These are phyloP conservation scores for Hydropsyche betteni DNA, from an alignment of 2,888 invertebrate species.

Conservation along the genomic window DNA sequence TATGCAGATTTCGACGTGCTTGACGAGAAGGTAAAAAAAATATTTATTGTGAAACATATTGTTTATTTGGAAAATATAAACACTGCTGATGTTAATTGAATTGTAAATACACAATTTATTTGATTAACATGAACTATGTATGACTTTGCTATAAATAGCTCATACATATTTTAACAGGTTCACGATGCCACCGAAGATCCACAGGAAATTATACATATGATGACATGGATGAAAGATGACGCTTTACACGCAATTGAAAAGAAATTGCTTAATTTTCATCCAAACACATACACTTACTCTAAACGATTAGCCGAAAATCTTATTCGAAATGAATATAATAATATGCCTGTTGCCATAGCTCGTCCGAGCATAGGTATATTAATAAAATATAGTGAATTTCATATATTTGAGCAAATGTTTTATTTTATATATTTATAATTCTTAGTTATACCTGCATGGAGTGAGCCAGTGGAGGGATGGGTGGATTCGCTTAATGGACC, in stretches of 20 bases:
- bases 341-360: conserved; percentile 83
- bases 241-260: conserved; percentile 73
- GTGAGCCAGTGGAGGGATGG: conserved; percentile 88
- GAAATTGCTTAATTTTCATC: conserved; percentile 77
- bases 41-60: not conserved
- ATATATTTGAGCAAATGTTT: not conserved
- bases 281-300: conserved; percentile 95
- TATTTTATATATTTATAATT: conserved; percentile 31
- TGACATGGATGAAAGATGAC: conserved; percentile 75
- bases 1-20: conserved; percentile 22
- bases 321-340: conserved; percentile 77
- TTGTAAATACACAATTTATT: not conserved
- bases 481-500: conserved; percentile 93
- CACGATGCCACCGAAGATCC: conserved; percentile 78
- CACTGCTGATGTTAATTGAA: not conserved
- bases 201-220: conserved; percentile 74
- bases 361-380: conserved; percentile 89
- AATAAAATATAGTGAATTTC: not conserved
- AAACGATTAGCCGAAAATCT: conserved; percentile 90
- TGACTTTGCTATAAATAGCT: not conserved
- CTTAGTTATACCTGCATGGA: conserved; percentile 79
- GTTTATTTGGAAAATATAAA: too few species aligned
- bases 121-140: not conserved
- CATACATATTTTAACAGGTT: conserved; percentile 56
- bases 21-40: conserved; percentile 29